Evolutionary conservation across 2,888 invertebrate genomes (phyloP), one percentile per base, ranked within the genome.

Genomic region (Athalia rosae): DNA sequence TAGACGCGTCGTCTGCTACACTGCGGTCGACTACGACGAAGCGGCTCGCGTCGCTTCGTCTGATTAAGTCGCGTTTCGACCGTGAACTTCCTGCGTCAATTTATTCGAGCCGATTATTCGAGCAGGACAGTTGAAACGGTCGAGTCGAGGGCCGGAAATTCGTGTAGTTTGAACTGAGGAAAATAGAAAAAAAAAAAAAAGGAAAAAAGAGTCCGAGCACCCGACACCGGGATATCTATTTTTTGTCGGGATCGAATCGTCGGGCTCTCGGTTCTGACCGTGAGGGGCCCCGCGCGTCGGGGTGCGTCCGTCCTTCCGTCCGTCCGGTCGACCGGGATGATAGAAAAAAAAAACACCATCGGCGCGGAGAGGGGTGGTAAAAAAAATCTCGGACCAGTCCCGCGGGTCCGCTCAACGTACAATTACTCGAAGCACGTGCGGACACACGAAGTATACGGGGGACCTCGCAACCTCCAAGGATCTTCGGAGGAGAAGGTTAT

Each of bases 371-470:
- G 28, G 2, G 28, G 73, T 58, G 56, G 45, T 6, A 28, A 77
- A 73, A 77, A 66, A 63, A 73, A 69, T 15, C 41, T 45, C 64
- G 47, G 41, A 56, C 64, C 45, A 64, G 66, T 82, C 67, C 78
- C 79, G 77, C 28, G 62, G 74, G 48, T 74, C 48, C 61, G 43
- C 61, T 28, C 61, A 74, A 74, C 74, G 74, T 15, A 74, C n/a
- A n/a, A n/a, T n/a, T n/a, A n/a, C 61, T 62, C 11, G 48, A 45
- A 74, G 74, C 74, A 74, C 74, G 74, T 50, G 79, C 79, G 79
- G 77, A 77, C 81, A 79, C 63, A 77, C 79, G 78, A 77, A 78
- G 67, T 76, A 77, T n/a, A n/a, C n/a, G n/a, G 81, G 80, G 79
- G 80, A 79, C 80, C 79, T 78, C 67, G 76, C 77, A 47, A 53